Evolutionary conservation across 2,797 vertebrate genomes (phyloP).

Genomic region (Mastacembelus armatus): DNA sequence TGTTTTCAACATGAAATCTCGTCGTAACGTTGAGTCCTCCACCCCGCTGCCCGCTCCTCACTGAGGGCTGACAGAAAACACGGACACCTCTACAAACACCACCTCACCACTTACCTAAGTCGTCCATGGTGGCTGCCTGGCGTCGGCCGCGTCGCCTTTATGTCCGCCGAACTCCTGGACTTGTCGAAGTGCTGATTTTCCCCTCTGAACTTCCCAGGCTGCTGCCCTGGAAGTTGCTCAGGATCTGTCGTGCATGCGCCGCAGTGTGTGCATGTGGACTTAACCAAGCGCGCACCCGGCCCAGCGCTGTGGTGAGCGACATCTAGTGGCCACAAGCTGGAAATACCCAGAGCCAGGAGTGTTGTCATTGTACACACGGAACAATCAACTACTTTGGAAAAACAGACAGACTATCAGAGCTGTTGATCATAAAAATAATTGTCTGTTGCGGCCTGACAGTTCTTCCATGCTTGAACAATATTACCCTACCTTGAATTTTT

Average conservation of each 20-base stretch:
- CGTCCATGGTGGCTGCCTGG: conserved; percentile 77
- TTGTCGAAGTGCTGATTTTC: conserved; percentile 37
- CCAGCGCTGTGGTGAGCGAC: conserved; percentile 40
- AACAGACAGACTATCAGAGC: no score
- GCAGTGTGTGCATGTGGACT: conserved; percentile 57
- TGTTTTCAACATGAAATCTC: conserved; percentile 37
- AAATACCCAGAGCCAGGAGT: no score
- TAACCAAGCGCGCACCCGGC: conserved; percentile 58
- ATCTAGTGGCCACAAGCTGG: conserved; percentile 47
- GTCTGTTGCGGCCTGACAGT: no score
- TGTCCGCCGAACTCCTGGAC: neutral
- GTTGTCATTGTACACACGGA: no score
- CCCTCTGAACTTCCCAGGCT: conserved; percentile 58
- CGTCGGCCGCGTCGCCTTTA: conserved; percentile 11
- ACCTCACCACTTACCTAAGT: conserved; percentile 77
- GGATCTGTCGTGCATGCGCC: conserved; percentile 64
- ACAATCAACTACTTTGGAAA: no score
- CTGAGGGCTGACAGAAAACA: neutral
- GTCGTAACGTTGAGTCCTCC: conserved; percentile 57
- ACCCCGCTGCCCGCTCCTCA: conserved; percentile 58
- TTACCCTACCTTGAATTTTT: no score
- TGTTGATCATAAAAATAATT: no score
- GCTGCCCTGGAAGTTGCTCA: conserved; percentile 55
- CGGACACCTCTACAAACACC: neutral
- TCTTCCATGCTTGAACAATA: no score